These are phyloP conservation scores for Osmerus eperlanus DNA, from an alignment of 2,113 vertebrate species.

Conservation along the genomic window DNA sequence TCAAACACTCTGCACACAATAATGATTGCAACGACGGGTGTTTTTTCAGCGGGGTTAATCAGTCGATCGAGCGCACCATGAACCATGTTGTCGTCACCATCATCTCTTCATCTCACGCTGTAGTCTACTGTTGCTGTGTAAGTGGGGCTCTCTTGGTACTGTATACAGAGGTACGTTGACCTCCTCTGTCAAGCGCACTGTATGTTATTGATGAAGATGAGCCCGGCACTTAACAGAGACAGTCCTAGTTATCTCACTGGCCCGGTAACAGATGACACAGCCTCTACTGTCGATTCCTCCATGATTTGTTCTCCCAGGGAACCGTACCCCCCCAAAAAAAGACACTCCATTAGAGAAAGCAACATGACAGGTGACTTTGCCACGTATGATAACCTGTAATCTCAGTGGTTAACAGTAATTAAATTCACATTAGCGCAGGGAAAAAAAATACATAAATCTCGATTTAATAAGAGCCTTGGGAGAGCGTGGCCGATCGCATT, in stretches of 20 bases:
- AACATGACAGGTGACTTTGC: neutral
- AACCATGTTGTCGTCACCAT: no score
- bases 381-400: slow-evolving; percentile 1
- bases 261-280: neutral
- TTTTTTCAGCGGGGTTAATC: no score
- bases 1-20: no score
- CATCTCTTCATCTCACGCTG: no score
- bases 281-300: neutral
- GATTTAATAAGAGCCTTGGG: neutral
- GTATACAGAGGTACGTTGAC: no score
- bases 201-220: neutral
- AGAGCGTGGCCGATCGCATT: neutral
- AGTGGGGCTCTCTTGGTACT: no score
- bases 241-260: neutral
- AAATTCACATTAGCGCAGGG: neutral
- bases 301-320: neutral
- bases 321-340: neutral
- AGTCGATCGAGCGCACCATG: no score
- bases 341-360: neutral
- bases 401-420: neutral
- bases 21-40: no score
- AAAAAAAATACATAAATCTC: slow-evolving; percentile 3
- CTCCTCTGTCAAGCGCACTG: neutral
- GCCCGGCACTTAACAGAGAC: neutral
- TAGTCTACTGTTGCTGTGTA: no score